A percentile compares a stretch with the other conserved stretches of the same genome.
Conservation (phyloP, 2,113 vertebrate species). For the Heterochromis multidens region DNA sequence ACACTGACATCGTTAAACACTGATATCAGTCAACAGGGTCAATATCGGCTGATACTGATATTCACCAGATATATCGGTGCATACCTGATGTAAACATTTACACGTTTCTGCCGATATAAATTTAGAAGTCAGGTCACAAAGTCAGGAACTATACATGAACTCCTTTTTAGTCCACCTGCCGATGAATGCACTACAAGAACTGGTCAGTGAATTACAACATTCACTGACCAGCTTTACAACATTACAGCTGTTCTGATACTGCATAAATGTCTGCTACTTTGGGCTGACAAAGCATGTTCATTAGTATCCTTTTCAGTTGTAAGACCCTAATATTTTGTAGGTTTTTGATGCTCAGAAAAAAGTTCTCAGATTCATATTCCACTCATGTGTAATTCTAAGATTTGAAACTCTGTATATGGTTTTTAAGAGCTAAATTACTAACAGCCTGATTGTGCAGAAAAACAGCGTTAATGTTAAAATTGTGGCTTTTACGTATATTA, state of each 20-base stretch:
- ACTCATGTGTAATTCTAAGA: not conserved
- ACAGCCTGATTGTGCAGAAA: not conserved
- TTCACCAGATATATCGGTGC: not conserved
- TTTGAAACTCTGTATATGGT: not conserved
- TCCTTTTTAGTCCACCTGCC: not conserved
- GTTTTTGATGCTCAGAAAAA: not conserved
- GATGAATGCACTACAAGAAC: not conserved
- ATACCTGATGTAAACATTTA: not conserved
- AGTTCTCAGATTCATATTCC: not conserved
- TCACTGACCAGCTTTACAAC: too few relatives aligned
- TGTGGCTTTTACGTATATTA: not conserved
- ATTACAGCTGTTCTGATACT: not conserved
- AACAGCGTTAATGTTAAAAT: not conserved
- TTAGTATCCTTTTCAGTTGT: not conserved
- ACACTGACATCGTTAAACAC: not conserved
- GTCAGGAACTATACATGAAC: not conserved
- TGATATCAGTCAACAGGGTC: not conserved
- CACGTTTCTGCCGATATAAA: not conserved
- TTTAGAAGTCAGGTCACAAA: not conserved
- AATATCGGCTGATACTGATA: too few relatives aligned
- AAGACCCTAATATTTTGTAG: too few relatives aligned
- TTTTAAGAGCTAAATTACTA: not conserved
- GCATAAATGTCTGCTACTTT: not conserved
- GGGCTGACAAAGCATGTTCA: too few relatives aligned
- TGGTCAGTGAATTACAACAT: too few relatives aligned